Percentiles rank a stretch among this genome's conserved stretches.
These are phyloP conservation scores for Taxidea taxus DNA, from an alignment of 2,113 vertebrate genomes.

Conservation along the genomic window DNA sequence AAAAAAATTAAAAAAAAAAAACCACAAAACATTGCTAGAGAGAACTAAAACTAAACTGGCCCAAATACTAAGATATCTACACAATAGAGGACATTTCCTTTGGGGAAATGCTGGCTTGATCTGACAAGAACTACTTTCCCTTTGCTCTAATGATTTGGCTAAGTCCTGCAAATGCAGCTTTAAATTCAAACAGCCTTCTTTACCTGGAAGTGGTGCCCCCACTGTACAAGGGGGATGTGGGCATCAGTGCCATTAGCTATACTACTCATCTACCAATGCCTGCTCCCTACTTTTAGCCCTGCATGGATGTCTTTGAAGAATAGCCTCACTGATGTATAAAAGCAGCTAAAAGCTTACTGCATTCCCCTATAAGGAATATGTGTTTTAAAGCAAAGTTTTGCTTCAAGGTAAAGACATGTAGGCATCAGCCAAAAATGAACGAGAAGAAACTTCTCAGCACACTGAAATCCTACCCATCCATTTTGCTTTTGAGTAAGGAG, in stretches of 20 bases:
- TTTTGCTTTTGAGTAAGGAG: neutral
- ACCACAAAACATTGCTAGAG: neutral
- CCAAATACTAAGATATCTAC: neutral
- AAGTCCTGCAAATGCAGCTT: neutral
- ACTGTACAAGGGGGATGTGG: neutral
- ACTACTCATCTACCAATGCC: neutral
- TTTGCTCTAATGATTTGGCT: conserved; percentile 5
- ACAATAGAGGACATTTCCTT: neutral
- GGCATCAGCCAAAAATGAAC: neutral
- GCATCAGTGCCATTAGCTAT: neutral
- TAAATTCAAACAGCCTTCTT: neutral
- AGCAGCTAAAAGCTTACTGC: neutral
- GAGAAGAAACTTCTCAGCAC: neutral
- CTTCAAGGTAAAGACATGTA: neutral
- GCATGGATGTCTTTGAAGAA: neutral
- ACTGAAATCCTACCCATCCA: neutral
- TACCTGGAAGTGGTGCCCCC: neutral
- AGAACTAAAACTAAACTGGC: neutral
- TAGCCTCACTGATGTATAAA: neutral
- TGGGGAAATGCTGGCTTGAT: conserved; percentile 7
- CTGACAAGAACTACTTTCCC: neutral
- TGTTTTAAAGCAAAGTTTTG: conserved; percentile 22
- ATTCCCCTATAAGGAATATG: neutral
- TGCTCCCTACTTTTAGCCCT: neutral
- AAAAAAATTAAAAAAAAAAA: neutral